Base-by-base conservation (phyloP, 2,888 invertebrate species). In the Diaperis boleti region DNA sequence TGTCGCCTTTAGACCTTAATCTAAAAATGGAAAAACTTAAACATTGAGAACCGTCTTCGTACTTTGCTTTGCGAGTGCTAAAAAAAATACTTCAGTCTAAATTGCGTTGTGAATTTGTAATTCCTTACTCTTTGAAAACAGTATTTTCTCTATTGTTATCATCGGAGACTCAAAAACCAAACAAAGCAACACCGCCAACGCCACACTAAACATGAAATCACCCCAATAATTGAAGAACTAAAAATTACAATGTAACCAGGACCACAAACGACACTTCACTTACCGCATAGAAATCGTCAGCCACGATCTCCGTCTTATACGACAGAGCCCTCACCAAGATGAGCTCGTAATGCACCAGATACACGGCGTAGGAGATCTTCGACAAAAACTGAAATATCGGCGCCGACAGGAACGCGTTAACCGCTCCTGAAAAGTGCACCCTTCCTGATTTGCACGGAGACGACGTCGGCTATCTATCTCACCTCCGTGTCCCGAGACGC, bases 301-400 rank as follows among this genome's bases (percentile, higher is more conserved):
- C 14, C 14, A 14, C 18, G 35, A 33, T 17, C 18, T 49, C 33
- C 7, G 49, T 49, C 10, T 33, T 54, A 4, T 39, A 29, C 7
- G 61, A 47, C 6, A 33, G 17, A n/a, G 35, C 18, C 11, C 62
- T 41, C 1, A 35, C 3, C 5, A 50, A 7, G 8, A 62, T 62
- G 1, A 84, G 73, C 0, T 81, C 79, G 10, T 82, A 70, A 71
- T 86, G 86, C 0, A 83, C 71, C 8, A 86, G 72, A 66, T 84
- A 86, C 74, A 85, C 81, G 1, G 83, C 83, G 62, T 83, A 86
- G 0, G 85, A 84, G 2, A 86, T 74, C 3, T 84, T 81, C 1
- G 83, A 81, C 1, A 85, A 79, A n/a, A 84, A 75, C 72, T 83
- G 83, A 82, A 85, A 85, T 37, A 84, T 65, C 1, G 73, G 68